Evolutionary conservation across 2,797 vertebrate genomes (phyloP).

Genomic region (Sebastes nivosus): DNA sequence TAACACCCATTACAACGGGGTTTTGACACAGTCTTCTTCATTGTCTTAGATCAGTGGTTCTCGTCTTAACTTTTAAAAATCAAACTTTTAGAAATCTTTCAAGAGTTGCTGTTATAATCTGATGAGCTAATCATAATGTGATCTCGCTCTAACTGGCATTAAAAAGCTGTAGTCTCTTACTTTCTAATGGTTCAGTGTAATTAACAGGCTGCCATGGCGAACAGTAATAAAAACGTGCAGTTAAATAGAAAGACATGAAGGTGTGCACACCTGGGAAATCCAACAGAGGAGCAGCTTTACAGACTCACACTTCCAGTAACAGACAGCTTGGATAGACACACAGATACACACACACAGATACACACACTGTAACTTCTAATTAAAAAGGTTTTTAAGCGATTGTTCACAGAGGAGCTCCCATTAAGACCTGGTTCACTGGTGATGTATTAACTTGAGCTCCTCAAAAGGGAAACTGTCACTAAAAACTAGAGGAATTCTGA

Average conservation of each 20-base stretch:
- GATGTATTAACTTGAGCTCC: conserved; percentile 15
- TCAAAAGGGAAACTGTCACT: background rate
- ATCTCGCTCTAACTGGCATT: background rate
- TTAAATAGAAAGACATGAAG: conserved; percentile 28
- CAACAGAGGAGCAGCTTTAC: conserved; percentile 24
- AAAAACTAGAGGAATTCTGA: background rate
- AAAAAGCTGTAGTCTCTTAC: conserved; percentile 4
- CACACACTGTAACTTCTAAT: conserved; percentile 36
- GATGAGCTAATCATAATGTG: background rate
- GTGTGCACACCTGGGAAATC: conserved; percentile 52
- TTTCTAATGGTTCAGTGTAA: conserved; percentile 17
- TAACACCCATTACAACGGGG: background rate
- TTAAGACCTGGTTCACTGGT: conserved; percentile 29
- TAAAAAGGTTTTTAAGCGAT: conserved; percentile 39
- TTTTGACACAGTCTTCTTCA: background rate
- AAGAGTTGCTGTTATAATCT: background rate
- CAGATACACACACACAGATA: conserved; percentile 4
- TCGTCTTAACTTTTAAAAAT: background rate
- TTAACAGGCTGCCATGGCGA: conserved; percentile 25
- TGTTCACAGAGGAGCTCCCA: conserved; percentile 50
- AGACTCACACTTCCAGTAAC: conserved; percentile 15
- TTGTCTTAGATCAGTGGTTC: background rate
- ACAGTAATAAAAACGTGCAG: conserved; percentile 19
- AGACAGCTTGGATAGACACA: background rate
- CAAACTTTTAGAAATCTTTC: background rate